Evolutionary conservation across 2,888 invertebrate species (phyloP), one percentile per base, ranked within the genome.

Genomic region (Spodoptera exigua): DNA sequence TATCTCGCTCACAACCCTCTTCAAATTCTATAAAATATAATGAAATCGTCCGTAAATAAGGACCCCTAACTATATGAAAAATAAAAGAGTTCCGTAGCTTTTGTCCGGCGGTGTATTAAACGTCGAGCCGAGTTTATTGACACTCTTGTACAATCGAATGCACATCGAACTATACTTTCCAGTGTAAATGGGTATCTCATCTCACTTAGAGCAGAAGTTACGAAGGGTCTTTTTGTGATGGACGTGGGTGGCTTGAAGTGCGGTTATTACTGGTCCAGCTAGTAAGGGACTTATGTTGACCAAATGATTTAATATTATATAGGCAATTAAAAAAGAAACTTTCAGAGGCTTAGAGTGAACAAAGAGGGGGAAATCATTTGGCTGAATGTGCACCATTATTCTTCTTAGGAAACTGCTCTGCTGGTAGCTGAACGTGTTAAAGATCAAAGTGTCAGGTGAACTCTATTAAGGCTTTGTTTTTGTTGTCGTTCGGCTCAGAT

Each of bases 31-130:
- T 48, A 53, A 67, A 61, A 27, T 27, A 21, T 3, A 21, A 4
- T 68, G 32, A 49, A 70, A 78, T 74, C 32, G 51, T 59, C 59
- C 61, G 64, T 71, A 55, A 61, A 41, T 43, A 45, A 78, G 57
- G 81, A 60, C 67, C 81, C 82, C 79, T 75, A 74, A 77, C 55
- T 49, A 48, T 64, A 67, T 76, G 69, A 70, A 79, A 81, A 80
- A 78, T 74, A 80, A 82, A 81, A 72, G 76, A 76, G 72, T 79
- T 65, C 52, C 49, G 21, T 40, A 47, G 68, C 74, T 70, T 78
- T 79, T 79, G 76, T 77, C 59, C 63, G 72, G 54, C 73, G 76
- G 67, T 79, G 67, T 80, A 80, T 73, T 78, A 79, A 77, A 73
- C 59, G 68, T 64, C 52, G 60, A 60, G 36, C 46, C 56, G 59